Evolutionary conservation across 1,140 invertebrate species (phyloP), one percentile per base, ranked within the genome.

Genomic region (Apis laboriosa): DNA sequence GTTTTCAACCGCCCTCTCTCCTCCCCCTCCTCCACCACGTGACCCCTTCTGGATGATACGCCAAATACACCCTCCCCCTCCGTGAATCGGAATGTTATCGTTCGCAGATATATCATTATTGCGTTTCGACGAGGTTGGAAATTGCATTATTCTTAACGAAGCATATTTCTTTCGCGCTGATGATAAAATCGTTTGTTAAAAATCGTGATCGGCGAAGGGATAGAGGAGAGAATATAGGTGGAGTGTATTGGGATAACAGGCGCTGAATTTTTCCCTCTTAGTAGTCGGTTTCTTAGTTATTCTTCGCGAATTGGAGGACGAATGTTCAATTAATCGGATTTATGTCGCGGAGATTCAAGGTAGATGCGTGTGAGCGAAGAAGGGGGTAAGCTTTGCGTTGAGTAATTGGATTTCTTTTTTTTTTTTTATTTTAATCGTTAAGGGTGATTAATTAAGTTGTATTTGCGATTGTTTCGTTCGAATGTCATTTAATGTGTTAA

Each of bases 21-120:
- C 43, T 15, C 15, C 58, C 64, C 28, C 55, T 19, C 66, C 71
- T 49, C n/a, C 61, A 34, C 24, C 66, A 15, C 89, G 61, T 78
- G 49, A 51, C 49, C 58, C 56, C 7, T 19, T 70, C 77, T 63
- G 63, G 55, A n/a, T 77, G 61, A 78, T 73, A 71, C 79, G 55
- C 84, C 63, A 53, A 51, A 72, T 77, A 68, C 61, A 86, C 28
- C 63, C 43, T 13, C 49, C 80, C 68, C 73, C 64, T 77, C 72
- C 81, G 64, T 83, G 86, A 88, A 92, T 90, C 88, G 89, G 89
- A 92, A 93, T 90, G 91, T 90, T 93, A 93, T 92, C 92, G 90
- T 89, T 88, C 87, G 82, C 63, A 88, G 79, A 91, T 92, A 81
- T 87, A 87, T 93, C 91, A 92, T 93, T 92, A 92, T 92, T 87